Conservation (phyloP, 2,797 vertebrate genomes). For the Acanthiza pusilla region DNA sequence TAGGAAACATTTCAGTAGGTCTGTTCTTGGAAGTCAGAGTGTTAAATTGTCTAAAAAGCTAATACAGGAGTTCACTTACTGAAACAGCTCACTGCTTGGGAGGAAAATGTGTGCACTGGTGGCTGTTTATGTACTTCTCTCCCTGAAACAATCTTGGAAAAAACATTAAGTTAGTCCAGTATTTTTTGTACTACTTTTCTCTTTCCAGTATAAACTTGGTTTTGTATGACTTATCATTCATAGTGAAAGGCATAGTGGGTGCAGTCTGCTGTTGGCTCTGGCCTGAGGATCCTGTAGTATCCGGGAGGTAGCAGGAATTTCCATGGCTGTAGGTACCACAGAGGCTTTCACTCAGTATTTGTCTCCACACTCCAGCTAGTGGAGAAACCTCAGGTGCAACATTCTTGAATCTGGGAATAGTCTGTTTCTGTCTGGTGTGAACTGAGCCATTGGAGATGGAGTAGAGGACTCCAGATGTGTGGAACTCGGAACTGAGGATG, state of each 20-base stretch:
- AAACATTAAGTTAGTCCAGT: not conserved
- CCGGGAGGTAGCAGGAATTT: not conserved
- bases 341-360: not conserved
- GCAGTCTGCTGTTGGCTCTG: not conserved
- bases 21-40: not conserved
- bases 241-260: rapidly evolving
- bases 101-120: not conserved
- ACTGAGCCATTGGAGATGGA: not conserved
- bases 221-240: not conserved
- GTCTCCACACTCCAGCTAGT: not conserved
- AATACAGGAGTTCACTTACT: not conserved
- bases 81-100: not conserved
- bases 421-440: not conserved
- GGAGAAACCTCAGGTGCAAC: not conserved
- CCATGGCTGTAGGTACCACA: not conserved
- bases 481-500: not conserved
- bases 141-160: not conserved
- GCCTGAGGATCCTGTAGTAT: not conserved
- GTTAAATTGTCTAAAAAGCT: not conserved
- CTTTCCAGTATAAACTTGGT: not conserved
- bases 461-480: not conserved
- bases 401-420: not conserved
- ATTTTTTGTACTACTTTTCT: not conserved
- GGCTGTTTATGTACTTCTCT: not conserved
- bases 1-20: not conserved